These are phyloP conservation scores for Drosophila takahashii DNA, from an alignment of 1,140 invertebrate genomes.

Conservation along the genomic window DNA sequence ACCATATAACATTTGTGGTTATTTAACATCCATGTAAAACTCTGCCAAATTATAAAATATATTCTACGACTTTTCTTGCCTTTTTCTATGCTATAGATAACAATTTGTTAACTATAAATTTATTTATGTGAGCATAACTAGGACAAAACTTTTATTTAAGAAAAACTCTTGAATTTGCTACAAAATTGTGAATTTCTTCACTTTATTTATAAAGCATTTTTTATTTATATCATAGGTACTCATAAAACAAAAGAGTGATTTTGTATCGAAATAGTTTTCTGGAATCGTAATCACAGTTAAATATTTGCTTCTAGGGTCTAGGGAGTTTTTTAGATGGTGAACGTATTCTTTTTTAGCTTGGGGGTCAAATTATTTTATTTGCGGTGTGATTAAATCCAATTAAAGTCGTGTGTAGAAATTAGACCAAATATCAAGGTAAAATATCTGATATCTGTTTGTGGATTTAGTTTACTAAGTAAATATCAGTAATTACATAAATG, in stretches of 20 bases:
- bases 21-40: neutral
- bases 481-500: neutral
- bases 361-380: conserved; percentile 1
- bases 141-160: too few species aligned
- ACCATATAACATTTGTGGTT: too few species aligned
- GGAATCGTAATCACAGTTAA: neutral
- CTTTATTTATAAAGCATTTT: too few species aligned
- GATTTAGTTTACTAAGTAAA: neutral
- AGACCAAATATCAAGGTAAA: neutral
- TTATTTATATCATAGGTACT: too few species aligned
- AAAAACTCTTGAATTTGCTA: too few species aligned
- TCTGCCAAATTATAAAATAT: too few species aligned
- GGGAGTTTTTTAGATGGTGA: conserved; percentile 23
- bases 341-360: conserved; percentile 1
- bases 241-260: neutral
- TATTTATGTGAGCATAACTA: too few species aligned
- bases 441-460: conserved; percentile 2
- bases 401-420: neutral
- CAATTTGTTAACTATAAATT: too few species aligned
- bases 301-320: neutral
- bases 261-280: neutral
- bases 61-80: too few species aligned
- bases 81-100: too few species aligned
- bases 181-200: too few species aligned
- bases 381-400: neutral